These are phyloP conservation scores for Megalurothrips usitatus DNA, from an alignment of 2,888 invertebrate species.

Conservation along the genomic window DNA sequence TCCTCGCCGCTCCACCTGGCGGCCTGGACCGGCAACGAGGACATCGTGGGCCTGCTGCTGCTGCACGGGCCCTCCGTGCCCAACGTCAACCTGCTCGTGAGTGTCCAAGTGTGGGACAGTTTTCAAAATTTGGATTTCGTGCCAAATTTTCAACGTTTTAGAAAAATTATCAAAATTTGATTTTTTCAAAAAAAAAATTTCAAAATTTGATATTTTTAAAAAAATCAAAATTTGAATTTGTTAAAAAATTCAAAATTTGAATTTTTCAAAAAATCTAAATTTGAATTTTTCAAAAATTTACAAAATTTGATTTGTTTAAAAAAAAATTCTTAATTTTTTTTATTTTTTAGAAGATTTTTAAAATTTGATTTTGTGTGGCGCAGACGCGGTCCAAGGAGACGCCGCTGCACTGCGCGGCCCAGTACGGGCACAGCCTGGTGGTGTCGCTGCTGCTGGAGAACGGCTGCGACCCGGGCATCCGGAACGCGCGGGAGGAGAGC, in stretches of 20 bases:
- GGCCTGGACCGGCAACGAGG: slow-evolving; percentile 81
- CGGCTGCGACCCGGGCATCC: slow-evolving; percentile 82
- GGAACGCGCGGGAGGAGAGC: slow-evolving; percentile 83
- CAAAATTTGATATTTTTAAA: background rate
- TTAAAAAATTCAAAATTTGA: background rate
- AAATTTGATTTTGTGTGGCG: slow-evolving; percentile 38
- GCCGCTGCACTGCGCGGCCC: slow-evolving; percentile 87
- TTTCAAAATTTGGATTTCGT: no score
- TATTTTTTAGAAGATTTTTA: no score
- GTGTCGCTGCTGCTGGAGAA: slow-evolving; percentile 76
- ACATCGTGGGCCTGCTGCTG: slow-evolving; percentile 60
- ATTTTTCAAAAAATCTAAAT: background rate
- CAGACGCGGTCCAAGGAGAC: slow-evolving; percentile 88
- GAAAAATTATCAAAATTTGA: background rate
- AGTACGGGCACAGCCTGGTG: slow-evolving; percentile 85
- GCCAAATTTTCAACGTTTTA: background rate
- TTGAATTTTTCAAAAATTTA: no score
- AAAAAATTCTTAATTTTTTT: no score
- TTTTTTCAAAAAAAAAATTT: no score
- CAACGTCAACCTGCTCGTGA: slow-evolving; percentile 78
- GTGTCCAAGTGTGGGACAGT: no score
- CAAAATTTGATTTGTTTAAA: background rate
- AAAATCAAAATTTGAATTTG: background rate
- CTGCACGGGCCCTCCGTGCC: slow-evolving; percentile 76
- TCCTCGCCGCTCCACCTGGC: slow-evolving; percentile 90